Conservation (phyloP, 1,140 invertebrate species). For the Brachionus plicatilis region DNA sequence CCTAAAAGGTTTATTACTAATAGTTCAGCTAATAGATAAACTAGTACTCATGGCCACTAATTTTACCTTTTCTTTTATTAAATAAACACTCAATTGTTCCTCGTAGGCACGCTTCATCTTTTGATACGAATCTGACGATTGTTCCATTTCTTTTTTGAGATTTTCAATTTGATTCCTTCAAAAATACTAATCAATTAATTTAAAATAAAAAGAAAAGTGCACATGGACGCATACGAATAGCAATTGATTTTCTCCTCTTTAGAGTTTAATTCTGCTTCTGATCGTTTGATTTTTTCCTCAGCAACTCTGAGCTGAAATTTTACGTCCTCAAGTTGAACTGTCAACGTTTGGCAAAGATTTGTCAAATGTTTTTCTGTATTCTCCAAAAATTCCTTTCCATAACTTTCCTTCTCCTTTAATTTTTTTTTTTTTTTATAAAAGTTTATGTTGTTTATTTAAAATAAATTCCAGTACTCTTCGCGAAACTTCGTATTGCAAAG, state of each 20-base stretch:
- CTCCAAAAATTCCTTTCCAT: not conserved
- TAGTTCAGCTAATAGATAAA: conserved; percentile 14
- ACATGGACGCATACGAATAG: not conserved
- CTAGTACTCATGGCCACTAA: not conserved
- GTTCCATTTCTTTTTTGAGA: conserved; percentile 35
- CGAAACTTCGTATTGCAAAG: not conserved
- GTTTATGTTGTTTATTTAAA: not conserved
- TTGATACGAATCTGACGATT: conserved; percentile 3
- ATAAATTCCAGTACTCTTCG: not conserved
- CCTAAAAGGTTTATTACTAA: conserved; percentile 2
- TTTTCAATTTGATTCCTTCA: conserved; percentile 11
- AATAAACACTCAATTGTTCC: conserved; percentile 13
- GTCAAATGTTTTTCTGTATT: conserved; percentile 31
- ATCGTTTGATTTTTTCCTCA: conserved; percentile 11
- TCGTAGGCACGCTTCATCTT: conserved; percentile 28
- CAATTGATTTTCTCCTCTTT: conserved; percentile 7
- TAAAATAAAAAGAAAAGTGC: not conserved
- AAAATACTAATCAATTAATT: not conserved
- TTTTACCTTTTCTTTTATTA: conserved; percentile 26
- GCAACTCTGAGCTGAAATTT: not conserved
- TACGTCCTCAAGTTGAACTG: not conserved
- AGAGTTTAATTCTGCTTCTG: not conserved
- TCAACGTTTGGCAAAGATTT: conserved; percentile 28
- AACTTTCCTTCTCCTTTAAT: conserved; percentile 15
- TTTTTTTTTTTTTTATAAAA: not conserved